These are phyloP conservation scores for Hippoglossus stenolepis DNA, from an alignment of 2,113 vertebrate species.

Conservation along the genomic window DNA sequence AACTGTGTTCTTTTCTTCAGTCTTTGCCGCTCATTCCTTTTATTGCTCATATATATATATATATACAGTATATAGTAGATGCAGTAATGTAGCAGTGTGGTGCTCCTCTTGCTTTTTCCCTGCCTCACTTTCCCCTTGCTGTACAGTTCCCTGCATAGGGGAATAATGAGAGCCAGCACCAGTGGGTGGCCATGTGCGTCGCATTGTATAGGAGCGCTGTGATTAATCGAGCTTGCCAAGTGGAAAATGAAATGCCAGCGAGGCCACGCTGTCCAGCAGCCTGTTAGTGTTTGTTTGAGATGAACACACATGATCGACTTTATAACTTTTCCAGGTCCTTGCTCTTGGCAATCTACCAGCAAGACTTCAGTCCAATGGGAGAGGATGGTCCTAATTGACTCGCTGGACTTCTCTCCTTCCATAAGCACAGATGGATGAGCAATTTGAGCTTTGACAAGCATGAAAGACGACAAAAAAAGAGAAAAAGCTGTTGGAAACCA, in stretches of 20 bases:
- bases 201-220: constrained; percentile 69
- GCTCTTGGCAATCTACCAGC: constrained; percentile 46
- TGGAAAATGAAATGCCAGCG: constrained; percentile 75
- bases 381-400: constrained; percentile 69
- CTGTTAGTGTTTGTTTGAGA: constrained; percentile 66
- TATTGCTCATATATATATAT: constrained; percentile 5
- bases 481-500: constrained; percentile 21
- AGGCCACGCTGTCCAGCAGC: constrained; percentile 63
- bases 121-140: constrained; percentile 35
- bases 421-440: constrained; percentile 52
- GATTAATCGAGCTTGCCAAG: constrained; percentile 83
- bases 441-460: constrained; percentile 29
- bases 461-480: constrained; percentile 18
- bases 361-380: constrained; percentile 51
- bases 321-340: constrained; percentile 63
- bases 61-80: neutral
- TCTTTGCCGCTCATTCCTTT: constrained; percentile 26
- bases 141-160: constrained; percentile 59
- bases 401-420: constrained; percentile 46
- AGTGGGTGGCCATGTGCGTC: constrained; percentile 66
- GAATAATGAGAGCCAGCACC: constrained; percentile 68
- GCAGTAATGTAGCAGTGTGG: neutral
- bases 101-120: constrained; percentile 18
- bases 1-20: constrained; percentile 10
- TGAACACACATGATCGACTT: constrained; percentile 66